These are phyloP conservation scores for Lagopus muta DNA, from an alignment of 2,113 vertebrate species.

Conservation along the genomic window DNA sequence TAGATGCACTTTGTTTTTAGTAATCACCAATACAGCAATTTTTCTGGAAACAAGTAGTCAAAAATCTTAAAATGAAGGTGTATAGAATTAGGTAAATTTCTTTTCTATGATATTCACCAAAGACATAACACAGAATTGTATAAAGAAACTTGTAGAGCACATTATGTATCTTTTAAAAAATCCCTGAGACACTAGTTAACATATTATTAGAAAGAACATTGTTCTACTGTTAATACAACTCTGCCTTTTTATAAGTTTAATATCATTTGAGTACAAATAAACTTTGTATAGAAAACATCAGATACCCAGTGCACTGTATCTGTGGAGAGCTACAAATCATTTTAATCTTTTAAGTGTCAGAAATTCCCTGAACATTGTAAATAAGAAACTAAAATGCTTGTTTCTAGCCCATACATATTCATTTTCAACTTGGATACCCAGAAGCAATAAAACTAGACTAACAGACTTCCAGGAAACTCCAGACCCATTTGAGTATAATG, in stretches of 20 bases:
- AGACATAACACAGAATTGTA: not conserved
- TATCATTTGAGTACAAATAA: not conserved
- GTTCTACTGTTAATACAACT: not conserved
- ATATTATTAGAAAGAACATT: not conserved
- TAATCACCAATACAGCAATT: slow-evolving; percentile 9
- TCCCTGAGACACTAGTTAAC: not conserved
- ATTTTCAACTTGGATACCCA: slow-evolving; percentile 13
- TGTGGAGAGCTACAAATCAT: not conserved
- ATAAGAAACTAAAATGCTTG: not conserved
- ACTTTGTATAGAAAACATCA: not conserved
- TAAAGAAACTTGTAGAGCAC: not conserved
- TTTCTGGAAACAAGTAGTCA: not conserved
- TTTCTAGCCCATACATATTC: slow-evolving; percentile 11
- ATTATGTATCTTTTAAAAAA: not conserved
- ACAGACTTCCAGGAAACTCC: slow-evolving; percentile 2
- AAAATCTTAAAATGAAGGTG: not conserved
- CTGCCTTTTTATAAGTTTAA: not conserved
- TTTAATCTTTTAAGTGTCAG: slow-evolving; percentile 27
- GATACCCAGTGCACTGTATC: not conserved
- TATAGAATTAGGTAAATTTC: slow-evolving; percentile 11
- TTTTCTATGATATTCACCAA: not conserved
- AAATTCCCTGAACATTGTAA: slow-evolving; percentile 12
- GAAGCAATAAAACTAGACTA: slow-evolving; percentile 1
- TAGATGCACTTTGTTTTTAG: not conserved
- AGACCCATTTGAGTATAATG: slow-evolving; percentile 13